Percentiles rank a stretch among this genome's conserved stretches.
phyloP scores from a whole-genome alignment of 2,888 invertebrate species.

The Xestobium rufovillosum region DNA sequence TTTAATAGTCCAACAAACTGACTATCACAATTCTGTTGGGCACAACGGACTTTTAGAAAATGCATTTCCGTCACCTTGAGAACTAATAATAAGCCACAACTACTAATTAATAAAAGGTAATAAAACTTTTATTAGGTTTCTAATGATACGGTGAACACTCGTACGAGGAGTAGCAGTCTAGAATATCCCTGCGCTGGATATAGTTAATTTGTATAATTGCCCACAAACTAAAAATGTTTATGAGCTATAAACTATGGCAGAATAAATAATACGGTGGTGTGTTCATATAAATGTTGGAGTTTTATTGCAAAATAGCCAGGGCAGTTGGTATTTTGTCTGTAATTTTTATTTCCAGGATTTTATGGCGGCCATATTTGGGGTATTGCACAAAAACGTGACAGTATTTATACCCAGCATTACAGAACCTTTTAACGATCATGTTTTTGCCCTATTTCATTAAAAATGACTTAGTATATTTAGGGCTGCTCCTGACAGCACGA shows the following conservation, averaged over 20 bases:
- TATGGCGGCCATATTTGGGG: no score
- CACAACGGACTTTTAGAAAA: no score
- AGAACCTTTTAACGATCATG: no score
- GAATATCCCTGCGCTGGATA: constrained; percentile 28
- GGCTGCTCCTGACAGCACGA: no score
- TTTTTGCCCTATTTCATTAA: no score
- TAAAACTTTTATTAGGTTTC: constrained; percentile 26
- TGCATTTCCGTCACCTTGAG: constrained; percentile 23
- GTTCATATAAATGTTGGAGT: constrained; percentile 31
- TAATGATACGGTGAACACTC: constrained; percentile 23
- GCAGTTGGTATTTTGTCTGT: constrained; percentile 31
- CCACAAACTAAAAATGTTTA: constrained; percentile 39
- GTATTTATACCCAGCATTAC: no score
- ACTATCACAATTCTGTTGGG: no score
- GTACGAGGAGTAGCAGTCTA: background rate
- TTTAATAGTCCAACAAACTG: no score
- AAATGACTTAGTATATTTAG: no score
- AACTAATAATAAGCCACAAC: constrained; percentile 19
- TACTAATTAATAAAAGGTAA: constrained; percentile 35
- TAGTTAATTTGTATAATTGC: constrained; percentile 41
- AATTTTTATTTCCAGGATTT: constrained; percentile 14
- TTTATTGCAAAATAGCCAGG: constrained; percentile 34
- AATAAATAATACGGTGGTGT: constrained; percentile 38
- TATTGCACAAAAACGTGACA: no score
- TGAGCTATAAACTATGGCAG: constrained; percentile 36